Percentiles rank a stretch among this genome's conserved stretches.
These are phyloP conservation scores for Eleutherodactylus coqui DNA, from an alignment of 2,797 vertebrate species.

Conservation along the genomic window DNA sequence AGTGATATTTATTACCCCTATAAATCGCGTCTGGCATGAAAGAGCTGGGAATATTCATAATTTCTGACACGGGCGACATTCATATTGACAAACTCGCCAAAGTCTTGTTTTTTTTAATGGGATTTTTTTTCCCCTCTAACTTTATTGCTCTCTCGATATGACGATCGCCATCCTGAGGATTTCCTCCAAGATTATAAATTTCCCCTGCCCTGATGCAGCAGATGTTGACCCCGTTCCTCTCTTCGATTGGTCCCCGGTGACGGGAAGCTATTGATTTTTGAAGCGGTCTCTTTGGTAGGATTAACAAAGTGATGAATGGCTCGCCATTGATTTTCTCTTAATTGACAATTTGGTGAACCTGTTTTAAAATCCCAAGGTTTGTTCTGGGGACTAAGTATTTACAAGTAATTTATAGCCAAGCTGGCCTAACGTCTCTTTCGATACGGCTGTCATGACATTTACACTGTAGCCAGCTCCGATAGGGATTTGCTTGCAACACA, in stretches of 20 bases:
- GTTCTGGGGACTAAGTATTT: conserved; percentile 70
- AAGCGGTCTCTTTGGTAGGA: conserved; percentile 67
- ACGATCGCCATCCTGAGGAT: conserved; percentile 65
- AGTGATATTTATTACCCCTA: conserved; percentile 20
- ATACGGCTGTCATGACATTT: conserved; percentile 78
- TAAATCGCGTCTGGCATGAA: conserved; percentile 7
- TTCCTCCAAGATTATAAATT: conserved; percentile 73
- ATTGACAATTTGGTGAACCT: conserved; percentile 96
- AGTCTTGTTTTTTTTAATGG: conserved; percentile 38
- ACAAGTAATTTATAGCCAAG: conserved; percentile 79
- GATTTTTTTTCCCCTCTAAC: conserved; percentile 62
- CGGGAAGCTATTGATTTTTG: conserved; percentile 73
- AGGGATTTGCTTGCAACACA: not conserved
- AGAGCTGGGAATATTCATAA: not conserved
- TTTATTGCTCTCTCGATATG: conserved; percentile 68
- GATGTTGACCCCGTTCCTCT: conserved; percentile 71
- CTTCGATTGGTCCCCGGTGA: conserved; percentile 77
- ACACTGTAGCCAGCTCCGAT: conserved; percentile 66
- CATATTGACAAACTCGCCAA: fast-evolving
- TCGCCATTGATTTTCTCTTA: conserved; percentile 95
- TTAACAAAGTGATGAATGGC: conserved; percentile 88
- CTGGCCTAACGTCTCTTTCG: conserved; percentile 77
- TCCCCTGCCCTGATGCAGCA: conserved; percentile 67
- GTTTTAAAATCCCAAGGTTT: conserved; percentile 73
- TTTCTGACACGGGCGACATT: not conserved